phyloP scores from a whole-genome alignment of 2,113 vertebrate species.

The Pituophis catenifer region DNA sequence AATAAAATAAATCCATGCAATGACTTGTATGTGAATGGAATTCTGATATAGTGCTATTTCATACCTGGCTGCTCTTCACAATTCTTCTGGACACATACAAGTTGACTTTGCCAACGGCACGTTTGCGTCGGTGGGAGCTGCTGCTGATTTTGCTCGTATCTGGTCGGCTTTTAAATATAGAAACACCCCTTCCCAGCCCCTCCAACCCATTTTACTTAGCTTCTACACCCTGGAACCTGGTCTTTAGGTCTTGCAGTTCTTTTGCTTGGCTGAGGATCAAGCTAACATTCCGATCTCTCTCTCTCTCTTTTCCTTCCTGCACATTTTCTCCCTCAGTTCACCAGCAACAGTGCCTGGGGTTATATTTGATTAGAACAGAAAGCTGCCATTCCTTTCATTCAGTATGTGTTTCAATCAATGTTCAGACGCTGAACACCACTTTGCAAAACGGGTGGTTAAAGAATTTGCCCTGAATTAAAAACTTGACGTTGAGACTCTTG shows the following conservation, averaged over 20 bases:
- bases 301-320: not conserved
- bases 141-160: not conserved
- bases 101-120: not conserved
- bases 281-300: not conserved
- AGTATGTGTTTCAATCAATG: not conserved
- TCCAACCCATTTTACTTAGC: not conserved
- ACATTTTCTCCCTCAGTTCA: not conserved
- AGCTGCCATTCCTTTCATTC: not conserved
- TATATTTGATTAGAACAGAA: not conserved
- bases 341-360: not conserved
- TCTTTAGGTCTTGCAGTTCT: not conserved
- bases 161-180: not conserved
- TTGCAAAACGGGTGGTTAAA: conserved; percentile 1
- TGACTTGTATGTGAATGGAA: not conserved
- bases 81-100: not conserved
- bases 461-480: conserved; percentile 7
- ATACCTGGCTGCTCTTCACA: not conserved
- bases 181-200: not conserved
- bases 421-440: not conserved
- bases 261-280: not conserved
- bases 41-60: not conserved
- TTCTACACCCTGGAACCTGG: not conserved
- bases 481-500: not conserved
- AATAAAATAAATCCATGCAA: not conserved
- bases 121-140: not conserved